Conservation (phyloP, 2,797 vertebrate species). For the Pelochelys cantorii region DNA sequence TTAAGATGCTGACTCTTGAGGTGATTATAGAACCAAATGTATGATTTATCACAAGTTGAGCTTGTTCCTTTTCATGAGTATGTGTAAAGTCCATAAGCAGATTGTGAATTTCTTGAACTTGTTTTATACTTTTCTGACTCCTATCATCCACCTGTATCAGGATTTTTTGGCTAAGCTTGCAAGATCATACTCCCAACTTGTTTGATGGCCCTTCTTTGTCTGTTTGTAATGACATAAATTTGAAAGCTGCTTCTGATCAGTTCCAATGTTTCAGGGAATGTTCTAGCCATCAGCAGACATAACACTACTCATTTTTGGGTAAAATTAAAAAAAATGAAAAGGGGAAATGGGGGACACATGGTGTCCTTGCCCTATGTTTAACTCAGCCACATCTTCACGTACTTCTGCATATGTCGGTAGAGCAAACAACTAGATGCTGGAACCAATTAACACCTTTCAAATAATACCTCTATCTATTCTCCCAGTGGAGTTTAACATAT, state of each 20-base stretch:
- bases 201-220: not conserved
- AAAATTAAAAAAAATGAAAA: not conserved
- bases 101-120: not conserved
- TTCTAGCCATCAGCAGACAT: not conserved
- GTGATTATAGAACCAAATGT: not conserved
- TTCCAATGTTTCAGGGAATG: not conserved
- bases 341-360: not conserved
- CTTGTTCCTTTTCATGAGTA: not conserved
- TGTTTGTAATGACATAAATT: not conserved
- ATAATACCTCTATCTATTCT: not conserved
- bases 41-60: not conserved
- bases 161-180: not conserved
- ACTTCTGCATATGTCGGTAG: not conserved
- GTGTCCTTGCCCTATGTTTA: not conserved
- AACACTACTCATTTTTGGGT: not conserved
- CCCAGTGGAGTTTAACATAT: not conserved
- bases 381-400: not conserved
- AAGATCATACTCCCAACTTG: not conserved
- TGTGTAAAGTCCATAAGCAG: not conserved
- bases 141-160: not conserved
- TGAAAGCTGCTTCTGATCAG: not conserved
- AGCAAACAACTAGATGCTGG: not conserved
- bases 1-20: constrained; percentile 30
- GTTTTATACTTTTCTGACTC: not conserved
- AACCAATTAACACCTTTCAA: not conserved